Percentiles rank a stretch among this genome's conserved stretches.
Conservation (phyloP, 2,113 vertebrate genomes). For the Accipiter virgatus region DNA sequence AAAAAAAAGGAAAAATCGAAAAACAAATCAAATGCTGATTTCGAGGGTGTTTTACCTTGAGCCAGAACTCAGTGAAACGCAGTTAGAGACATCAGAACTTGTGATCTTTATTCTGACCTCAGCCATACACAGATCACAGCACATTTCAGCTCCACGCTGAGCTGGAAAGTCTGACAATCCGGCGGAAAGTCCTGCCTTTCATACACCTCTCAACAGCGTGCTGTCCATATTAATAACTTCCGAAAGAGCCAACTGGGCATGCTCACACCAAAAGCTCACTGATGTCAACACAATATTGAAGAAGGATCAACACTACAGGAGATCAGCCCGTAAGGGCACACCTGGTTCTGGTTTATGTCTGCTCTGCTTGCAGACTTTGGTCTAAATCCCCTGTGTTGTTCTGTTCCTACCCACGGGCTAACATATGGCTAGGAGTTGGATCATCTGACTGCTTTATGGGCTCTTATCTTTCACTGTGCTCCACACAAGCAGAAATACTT, state of each 20-base stretch:
- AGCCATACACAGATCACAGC: not conserved
- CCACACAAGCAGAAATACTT: not conserved
- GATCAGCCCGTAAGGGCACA: not conserved
- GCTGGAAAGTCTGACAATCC: not conserved
- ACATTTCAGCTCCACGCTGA: not conserved
- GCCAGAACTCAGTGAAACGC: not conserved
- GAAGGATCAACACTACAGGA: not conserved
- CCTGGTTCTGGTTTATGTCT: conserved; percentile 29
- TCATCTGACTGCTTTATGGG: conserved; percentile 10
- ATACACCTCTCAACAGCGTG: not conserved
- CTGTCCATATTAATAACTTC: not conserved
- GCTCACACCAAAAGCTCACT: not conserved
- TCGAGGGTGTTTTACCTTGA: not conserved
- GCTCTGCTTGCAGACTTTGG: not conserved
- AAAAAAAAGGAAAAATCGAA: not conserved
- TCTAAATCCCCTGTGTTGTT: not conserved
- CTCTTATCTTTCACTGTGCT: not conserved
- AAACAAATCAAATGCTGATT: not conserved
- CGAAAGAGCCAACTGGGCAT: not conserved
- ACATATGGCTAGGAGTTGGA: not conserved
- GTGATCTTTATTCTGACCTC: not conserved
- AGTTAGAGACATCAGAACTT: not conserved
- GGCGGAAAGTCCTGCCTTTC: not conserved
- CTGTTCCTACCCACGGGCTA: not conserved
- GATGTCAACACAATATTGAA: not conserved